Base-by-base conservation (phyloP, 2,888 invertebrate species). In the Drosophila kuntzei region DNA sequence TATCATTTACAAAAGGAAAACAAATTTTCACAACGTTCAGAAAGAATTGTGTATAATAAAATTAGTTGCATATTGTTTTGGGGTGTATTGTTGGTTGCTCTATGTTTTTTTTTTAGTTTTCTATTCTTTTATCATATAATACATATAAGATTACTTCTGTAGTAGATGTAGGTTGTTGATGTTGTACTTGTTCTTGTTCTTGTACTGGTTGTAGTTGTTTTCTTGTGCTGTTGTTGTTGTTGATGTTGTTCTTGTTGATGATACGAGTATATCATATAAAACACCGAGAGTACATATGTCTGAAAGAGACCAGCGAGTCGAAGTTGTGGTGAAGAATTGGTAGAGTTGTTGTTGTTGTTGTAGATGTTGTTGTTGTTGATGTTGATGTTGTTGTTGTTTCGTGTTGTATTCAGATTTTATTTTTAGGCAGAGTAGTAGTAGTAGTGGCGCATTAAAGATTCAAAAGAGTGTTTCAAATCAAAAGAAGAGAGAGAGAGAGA, bases 261-360 rank as follows among this genome's bases (percentile, higher is more conserved):
- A 80, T 77, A 68, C 74, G 55, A 76, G 71, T 65, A 50, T 53
- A 53, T 65, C 77, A 75, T 84, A 84, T 67, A 70, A 71, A 84
- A 78, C 87, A 87, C 85, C 85, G 85, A 83, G 79, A 83, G 79
- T 78, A 81, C 87, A 76, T 64, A 70, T 87, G 87, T 83, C 85
- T 83, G 71, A 75, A 61, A 83, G 67, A 70, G 55, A 82, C 80
- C 81, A 82, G 76, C 81, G 80, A 86, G 83, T 76, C 86, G 81
- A 66, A 47, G 81, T 79, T 67, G 29, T 66, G 43, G 79, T 76
- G 80, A 54, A 76, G 76, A 76, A 62, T 58, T 75, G 50, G 70
- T 65, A 61, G 77, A 70, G 64, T 73, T 74, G 77, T 70, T 62
- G 77, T 61, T 57, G 68, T 53, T 47, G 80, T 68, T 71, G 70